Evolutionary conservation across 37 sponge, comb jelly and placozoan species (phyloP), one percentile per base, ranked within the genome.

Genomic region (Amphimedon queenslandica): DNA sequence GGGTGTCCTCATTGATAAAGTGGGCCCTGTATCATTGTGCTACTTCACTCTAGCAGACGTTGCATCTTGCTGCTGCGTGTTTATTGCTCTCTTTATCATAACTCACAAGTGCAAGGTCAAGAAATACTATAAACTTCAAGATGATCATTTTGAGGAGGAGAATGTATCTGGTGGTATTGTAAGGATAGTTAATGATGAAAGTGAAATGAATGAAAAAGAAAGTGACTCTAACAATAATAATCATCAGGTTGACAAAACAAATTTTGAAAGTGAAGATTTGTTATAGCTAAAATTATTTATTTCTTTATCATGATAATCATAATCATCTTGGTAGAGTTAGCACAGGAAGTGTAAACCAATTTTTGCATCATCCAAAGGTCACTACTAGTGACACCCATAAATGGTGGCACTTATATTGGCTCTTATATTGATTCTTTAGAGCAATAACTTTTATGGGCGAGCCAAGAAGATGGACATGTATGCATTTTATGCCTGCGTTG

Each of bases 31-130:
- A 30, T 31, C 78, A 0, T 67, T 84, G 13, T 30, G 70, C 3
- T 77, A 77, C 56, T n/a, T 71, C 27, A 77, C 72, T 0, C 64
- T 84, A 47, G 42, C 25, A n/a, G 72, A 64, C 2, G 55, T 77
- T 11, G 37, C 71, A 0, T 10, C 68, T 33, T 75, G 70, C 2
- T 42, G 38, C 13, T n/a, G 13, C 21, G 34, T 82, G 18, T 58
- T 60, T 37, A 35, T 51, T 10, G 34, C 29, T 30, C 1, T 75
- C 70, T 68, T 81, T 25, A 8, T 16, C 30, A 27, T 35, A 30
- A 16, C 72, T 43, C 55, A 47, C 29, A 13, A 55, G 29, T 35
- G 34, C 33, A 71, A 47, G 72, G 29, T 53, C 3, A 25, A 27
- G 33, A 8, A 23, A 1, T 2, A 36, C 4, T 34, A 27, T 32